Percentiles rank a stretch among this genome's conserved stretches.
Evolutionary conservation across 2,797 vertebrate genomes (phyloP).

Genomic region (Pseudochaenichthys georgianus): DNA sequence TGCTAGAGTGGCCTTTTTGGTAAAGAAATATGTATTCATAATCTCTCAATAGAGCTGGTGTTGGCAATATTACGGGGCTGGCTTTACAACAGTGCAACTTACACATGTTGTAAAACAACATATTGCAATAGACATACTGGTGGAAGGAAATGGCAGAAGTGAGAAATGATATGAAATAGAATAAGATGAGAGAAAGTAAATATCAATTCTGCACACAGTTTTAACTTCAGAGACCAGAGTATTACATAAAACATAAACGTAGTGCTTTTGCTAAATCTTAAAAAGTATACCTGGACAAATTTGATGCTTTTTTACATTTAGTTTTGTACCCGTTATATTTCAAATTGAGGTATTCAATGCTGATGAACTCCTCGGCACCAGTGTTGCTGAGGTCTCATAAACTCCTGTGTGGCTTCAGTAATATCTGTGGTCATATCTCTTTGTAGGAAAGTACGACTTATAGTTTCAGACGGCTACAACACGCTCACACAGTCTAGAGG

Average conservation of each 20-base stretch:
- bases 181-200: too few relatives aligned
- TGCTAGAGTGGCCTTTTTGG: background rate
- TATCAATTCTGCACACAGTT: background rate
- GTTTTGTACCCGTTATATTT: background rate
- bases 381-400: conserved; percentile 16
- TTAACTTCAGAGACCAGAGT: background rate
- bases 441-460: too few relatives aligned
- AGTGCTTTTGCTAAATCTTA: background rate
- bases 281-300: background rate
- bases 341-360: background rate
- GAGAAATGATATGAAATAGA: too few relatives aligned
- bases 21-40: background rate
- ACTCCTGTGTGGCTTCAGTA: conserved; percentile 16
- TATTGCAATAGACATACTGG: too few relatives aligned
- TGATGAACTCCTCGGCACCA: conserved; percentile 24
- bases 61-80: too few relatives aligned
- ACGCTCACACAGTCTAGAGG: background rate
- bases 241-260: background rate
- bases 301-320: background rate
- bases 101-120: too few relatives aligned
- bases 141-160: too few relatives aligned
- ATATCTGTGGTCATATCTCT: conserved; percentile 3
- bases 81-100: too few relatives aligned
- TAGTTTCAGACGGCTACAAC: background rate
- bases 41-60: too few relatives aligned